A percentile compares a stretch with the other conserved stretches of the same genome.
Conservation (phyloP, 2,113 vertebrate species). For the Neolamprologus longior region DNA sequence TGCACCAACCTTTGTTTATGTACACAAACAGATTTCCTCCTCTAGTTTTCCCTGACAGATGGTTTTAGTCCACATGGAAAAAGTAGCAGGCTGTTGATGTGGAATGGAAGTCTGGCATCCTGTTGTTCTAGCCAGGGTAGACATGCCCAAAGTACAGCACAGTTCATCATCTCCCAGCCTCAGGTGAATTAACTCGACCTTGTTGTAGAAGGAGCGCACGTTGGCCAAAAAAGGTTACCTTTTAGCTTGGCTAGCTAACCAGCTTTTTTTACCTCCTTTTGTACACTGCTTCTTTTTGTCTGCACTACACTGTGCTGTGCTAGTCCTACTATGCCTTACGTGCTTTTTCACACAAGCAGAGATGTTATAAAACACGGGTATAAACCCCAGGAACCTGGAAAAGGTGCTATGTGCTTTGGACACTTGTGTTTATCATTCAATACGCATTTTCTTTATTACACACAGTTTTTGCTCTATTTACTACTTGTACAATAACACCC, state of each 20-base stretch:
- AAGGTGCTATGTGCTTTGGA: background rate
- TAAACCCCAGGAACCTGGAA: background rate
- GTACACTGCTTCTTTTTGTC: background rate
- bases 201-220: background rate
- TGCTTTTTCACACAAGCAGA: background rate
- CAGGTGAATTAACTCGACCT: background rate
- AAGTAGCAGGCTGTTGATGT: background rate
- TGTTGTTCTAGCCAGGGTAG: background rate
- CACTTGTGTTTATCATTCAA: background rate
- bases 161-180: background rate
- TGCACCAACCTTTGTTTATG: background rate
- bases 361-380: background rate
- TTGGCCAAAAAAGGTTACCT: background rate
- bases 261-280: background rate
- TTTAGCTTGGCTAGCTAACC: background rate
- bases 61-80: background rate
- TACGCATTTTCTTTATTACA: background rate
- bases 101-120: background rate
- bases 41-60: background rate
- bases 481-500: background rate
- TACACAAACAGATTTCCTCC: background rate
- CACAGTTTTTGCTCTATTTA: background rate
- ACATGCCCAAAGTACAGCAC: background rate
- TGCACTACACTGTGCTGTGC: background rate
- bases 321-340: background rate